Evolutionary conservation across 2,797 vertebrate species (phyloP).

Genomic region (Todus mexicanus): DNA sequence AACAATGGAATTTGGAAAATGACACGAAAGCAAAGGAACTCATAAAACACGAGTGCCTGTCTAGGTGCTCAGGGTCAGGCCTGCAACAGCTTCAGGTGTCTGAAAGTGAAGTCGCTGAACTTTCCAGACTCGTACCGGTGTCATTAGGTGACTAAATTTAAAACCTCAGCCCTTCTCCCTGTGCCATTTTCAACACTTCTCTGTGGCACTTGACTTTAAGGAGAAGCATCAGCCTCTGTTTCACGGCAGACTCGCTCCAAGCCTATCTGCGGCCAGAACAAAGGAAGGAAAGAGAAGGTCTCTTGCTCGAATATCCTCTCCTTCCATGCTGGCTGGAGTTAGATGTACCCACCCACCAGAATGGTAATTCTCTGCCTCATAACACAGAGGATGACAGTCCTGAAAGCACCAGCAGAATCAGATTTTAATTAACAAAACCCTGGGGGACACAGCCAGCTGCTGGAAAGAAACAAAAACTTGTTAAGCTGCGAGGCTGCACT

Average conservation of each 20-base stretch:
- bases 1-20: not conserved
- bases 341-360: not conserved
- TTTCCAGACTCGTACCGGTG: not conserved
- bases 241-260: not conserved
- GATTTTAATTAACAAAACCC: conserved; percentile 59
- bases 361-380: conserved; percentile 53
- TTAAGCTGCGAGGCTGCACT: not conserved
- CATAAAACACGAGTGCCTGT: not conserved
- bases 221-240: not conserved
- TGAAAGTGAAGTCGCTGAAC: not conserved
- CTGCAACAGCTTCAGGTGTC: not conserved
- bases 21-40: not conserved
- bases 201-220: not conserved
- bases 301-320: not conserved
- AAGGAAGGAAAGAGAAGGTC: not conserved
- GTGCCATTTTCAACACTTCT: not conserved
- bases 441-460: conserved; percentile 49
- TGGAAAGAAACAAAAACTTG: not conserved
- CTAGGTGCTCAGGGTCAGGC: not conserved
- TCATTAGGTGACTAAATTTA: not conserved
- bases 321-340: not conserved
- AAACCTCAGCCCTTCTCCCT: not conserved
- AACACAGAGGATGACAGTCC: conserved; percentile 28
- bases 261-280: conserved; percentile 6
- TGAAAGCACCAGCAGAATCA: conserved; percentile 40